Percentiles rank a stretch among this genome's conserved stretches.
Conservation (phyloP, 2,113 vertebrate genomes). For the Caranx melampygus region DNA sequence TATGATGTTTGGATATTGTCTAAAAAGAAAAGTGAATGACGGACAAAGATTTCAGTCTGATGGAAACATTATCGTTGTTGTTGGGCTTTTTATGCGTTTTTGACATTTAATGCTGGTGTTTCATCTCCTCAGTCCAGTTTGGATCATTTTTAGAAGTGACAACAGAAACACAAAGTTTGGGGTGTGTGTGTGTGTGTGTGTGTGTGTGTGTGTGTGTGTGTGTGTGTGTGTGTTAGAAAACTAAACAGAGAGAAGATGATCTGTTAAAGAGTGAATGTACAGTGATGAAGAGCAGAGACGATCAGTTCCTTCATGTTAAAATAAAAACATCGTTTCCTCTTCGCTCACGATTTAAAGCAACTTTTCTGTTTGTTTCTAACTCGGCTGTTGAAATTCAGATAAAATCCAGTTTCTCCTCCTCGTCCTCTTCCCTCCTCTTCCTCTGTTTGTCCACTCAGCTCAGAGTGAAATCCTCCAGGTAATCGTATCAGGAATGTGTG, state of each 20-base stretch:
- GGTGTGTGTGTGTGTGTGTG: not conserved
- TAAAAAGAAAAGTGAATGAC: not conserved
- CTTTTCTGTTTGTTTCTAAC: not conserved
- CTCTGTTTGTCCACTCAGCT: slow-evolving; percentile 40
- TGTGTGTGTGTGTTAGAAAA: not conserved
- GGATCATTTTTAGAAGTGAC: slow-evolving; percentile 14
- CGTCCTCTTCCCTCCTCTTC: not conserved
- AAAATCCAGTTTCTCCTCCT: not conserved
- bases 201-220: no score
- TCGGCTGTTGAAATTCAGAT: not conserved
- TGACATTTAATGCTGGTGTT: slow-evolving; percentile 5
- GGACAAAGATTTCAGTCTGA: slow-evolving; percentile 16
- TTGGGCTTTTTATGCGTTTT: slow-evolving; percentile 6
- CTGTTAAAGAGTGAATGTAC: slow-evolving; percentile 16
- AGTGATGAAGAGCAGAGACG: not conserved
- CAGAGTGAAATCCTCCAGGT: slow-evolving; percentile 27
- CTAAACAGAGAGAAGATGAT: slow-evolving; percentile 2
- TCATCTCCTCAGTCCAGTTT: slow-evolving; percentile 8
- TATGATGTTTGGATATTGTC: slow-evolving; percentile 1
- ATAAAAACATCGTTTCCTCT: not conserved
- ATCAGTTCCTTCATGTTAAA: not conserved
- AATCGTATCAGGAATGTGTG: slow-evolving; percentile 50
- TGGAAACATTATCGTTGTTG: not conserved
- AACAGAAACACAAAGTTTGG: not conserved
- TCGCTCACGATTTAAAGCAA: not conserved